phyloP scores from a whole-genome alignment of 92 coral and sea anemone genomes.

The Phymanthus crucifer region DNA sequence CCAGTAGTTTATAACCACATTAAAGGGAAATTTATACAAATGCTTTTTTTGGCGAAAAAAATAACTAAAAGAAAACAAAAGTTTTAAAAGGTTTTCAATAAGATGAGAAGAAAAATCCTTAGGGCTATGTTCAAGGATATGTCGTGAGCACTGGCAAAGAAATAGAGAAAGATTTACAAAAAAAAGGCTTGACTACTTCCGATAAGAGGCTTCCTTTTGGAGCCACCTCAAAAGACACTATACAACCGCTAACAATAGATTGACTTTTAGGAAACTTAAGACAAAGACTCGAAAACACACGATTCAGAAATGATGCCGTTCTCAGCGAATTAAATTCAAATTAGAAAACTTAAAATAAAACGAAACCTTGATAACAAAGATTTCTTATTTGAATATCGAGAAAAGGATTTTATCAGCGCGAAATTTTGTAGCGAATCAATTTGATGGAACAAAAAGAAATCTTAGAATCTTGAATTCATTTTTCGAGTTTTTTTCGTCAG shows the following conservation, averaged over 20 bases:
- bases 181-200: constrained; percentile 17
- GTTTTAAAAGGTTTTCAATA: not conserved
- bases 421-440: not conserved
- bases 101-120: not conserved
- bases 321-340: constrained; percentile 12
- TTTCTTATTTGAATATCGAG: not conserved
- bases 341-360: constrained; percentile 18
- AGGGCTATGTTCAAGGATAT: constrained; percentile 3
- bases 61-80: not conserved
- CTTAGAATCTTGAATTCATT: not conserved
- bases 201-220: not conserved
- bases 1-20: not conserved
- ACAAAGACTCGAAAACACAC: constrained; percentile 12
- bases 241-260: constrained; percentile 3
- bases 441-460: not conserved
- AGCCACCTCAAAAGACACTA: constrained; percentile 1
- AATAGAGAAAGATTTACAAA: constrained; percentile 6
- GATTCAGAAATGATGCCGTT: constrained; percentile 13
- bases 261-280: not conserved
- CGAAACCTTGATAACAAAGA: not conserved
- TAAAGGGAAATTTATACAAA: not conserved
- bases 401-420: too few relatives aligned
- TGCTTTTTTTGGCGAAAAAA: not conserved
- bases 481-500: not conserved
- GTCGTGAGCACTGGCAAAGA: constrained; percentile 9